Evolutionary conservation across 2,797 vertebrate genomes (phyloP).

Genomic region (Erpetoichthys calabaricus): DNA sequence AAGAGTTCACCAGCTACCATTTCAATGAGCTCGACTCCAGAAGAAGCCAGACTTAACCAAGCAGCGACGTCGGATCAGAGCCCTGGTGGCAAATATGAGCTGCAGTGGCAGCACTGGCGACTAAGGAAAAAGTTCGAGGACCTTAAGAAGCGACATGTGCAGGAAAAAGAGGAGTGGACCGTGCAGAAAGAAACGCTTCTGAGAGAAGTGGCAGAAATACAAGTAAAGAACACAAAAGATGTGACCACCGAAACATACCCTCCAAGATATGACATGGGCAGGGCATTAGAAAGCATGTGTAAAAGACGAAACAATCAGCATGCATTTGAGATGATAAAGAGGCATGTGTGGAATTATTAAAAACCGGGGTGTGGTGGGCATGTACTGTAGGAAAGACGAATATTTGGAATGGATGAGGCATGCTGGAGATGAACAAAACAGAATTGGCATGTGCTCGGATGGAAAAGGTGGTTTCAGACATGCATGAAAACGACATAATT

Average conservation of each 20-base stretch:
- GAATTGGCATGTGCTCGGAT: slow-evolving; percentile 4
- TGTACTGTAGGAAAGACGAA: slow-evolving; percentile 4
- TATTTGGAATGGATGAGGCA: slow-evolving; percentile 7
- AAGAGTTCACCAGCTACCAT: slow-evolving; percentile 42
- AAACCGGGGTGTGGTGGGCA: no score
- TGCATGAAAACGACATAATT: no score
- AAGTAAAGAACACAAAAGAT: slow-evolving; percentile 33
- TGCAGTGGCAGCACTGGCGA: slow-evolving; percentile 30
- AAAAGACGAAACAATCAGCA: no score
- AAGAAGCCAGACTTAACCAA: slow-evolving; percentile 24
- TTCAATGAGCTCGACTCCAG: slow-evolving; percentile 32
- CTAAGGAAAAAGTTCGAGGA: slow-evolving; percentile 51
- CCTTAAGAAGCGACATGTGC: slow-evolving; percentile 39
- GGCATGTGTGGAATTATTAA: no score
- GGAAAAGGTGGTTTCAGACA: no score
- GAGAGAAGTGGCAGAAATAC: slow-evolving; percentile 56
- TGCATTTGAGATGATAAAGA: no score
- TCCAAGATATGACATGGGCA: no score
- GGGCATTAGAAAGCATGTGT: no score
- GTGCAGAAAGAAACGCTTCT: slow-evolving; percentile 49
- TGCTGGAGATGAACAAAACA: slow-evolving; percentile 4
- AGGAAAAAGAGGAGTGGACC: slow-evolving; percentile 52
- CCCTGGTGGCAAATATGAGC: slow-evolving; percentile 17
- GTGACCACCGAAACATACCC: not conserved
- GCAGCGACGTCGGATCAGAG: slow-evolving; percentile 19